Evolutionary conservation across 2,113 vertebrate genomes (phyloP), one percentile per base, ranked within the genome.

Genomic region (Phocoena sinus): DNA sequence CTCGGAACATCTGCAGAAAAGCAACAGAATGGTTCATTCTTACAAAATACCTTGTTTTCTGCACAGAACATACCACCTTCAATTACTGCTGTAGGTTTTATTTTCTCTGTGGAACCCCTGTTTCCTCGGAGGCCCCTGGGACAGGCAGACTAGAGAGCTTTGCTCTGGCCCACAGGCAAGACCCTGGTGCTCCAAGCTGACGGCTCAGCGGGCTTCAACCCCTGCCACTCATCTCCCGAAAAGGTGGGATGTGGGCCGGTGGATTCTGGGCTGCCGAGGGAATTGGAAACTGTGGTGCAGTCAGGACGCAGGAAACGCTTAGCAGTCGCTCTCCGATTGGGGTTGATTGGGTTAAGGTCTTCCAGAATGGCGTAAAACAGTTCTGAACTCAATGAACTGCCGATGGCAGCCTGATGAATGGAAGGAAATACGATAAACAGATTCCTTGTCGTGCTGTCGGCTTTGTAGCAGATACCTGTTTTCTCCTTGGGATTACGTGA

Each of bases 311-410:
- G 98, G 98, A 98, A 98, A 95, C 94, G 70, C 94, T 90, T 94
- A 97, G 89, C 93, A 87, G 7, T 93, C 80, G 67, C 20, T 26
- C 67, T 89, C 96, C 44, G 65, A 97, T 98, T 98, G 90, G 96
- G 91, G 94, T 97, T 97, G 98, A 98, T 98, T 97, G 97, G 98
- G 98, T 98, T 98, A 98, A 98, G 98, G 97, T 97, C 96, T 98
- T 98, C 96, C 0, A 4, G 97, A 98, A 96, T 85, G 62, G 96
- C 73, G 87, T 95, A 79, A 97, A 97, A 94, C 94, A 87, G 96
- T 97, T 97, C 91, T 98, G 96, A 98, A 98, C 98, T 98, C 97
- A 95, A 13, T 98, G 97, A 98, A 98, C 97, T 93, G 77, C 94
- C 96, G 96, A 84, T 97, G 93, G 97, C 98, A 98, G 80, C 91